Evolutionary conservation across 1,140 invertebrate species (phyloP).

Genomic region (Drosophila micromelanica): DNA sequence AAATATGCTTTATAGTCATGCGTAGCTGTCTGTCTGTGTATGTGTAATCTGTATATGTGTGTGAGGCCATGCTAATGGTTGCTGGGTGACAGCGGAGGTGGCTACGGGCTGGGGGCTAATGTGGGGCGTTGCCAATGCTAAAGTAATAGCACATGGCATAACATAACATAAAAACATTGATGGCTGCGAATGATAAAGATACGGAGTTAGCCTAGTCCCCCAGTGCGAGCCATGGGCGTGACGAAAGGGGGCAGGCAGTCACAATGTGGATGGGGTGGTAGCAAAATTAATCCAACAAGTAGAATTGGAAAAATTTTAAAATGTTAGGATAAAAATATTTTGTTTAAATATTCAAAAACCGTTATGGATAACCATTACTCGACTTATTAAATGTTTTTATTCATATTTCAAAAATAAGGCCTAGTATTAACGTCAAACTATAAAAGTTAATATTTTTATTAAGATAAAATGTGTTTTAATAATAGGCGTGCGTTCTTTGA

Average conservation of each 20-base stretch:
- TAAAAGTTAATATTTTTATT: no score
- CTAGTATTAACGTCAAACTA: no score
- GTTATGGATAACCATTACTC: no score
- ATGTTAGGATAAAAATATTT: no score
- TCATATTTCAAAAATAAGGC: no score
- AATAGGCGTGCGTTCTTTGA: background rate
- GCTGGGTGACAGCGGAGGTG: slow-evolving; percentile 40
- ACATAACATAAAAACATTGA: slow-evolving; percentile 76
- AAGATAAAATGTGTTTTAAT: no score
- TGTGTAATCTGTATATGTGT: slow-evolving; percentile 34
- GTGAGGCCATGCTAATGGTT: slow-evolving; percentile 51
- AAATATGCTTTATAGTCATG: slow-evolving; percentile 83
- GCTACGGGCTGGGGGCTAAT: slow-evolving; percentile 19
- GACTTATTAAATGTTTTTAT: no score
- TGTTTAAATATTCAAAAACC: no score
- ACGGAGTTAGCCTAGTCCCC: slow-evolving; percentile 16
- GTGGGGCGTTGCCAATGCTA: slow-evolving; percentile 69
- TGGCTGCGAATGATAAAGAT: slow-evolving; percentile 68
- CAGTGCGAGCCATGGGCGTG: slow-evolving; percentile 13
- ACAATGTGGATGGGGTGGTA: no score
- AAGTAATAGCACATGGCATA: slow-evolving; percentile 78
- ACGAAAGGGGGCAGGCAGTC: background rate
- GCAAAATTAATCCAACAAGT: background rate
- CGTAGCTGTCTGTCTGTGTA: slow-evolving; percentile 58
- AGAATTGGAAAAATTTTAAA: no score